Evolutionary conservation across 1,140 invertebrate species (phyloP).

Genomic region (Ips typographus): DNA sequence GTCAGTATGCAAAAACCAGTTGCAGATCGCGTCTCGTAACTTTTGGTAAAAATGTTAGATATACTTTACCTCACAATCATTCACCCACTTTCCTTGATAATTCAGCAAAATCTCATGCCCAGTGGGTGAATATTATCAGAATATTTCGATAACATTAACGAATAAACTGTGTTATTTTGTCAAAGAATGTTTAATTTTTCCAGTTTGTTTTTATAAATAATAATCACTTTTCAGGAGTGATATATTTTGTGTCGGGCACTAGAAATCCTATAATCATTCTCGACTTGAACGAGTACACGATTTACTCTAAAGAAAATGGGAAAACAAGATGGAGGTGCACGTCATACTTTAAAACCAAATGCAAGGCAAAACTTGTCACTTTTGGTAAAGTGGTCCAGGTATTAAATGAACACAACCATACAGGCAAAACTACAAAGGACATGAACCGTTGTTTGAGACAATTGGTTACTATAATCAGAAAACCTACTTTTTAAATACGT

Average conservation of each 20-base stretch:
- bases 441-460: conserved; percentile 29
- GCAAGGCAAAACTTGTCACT: conserved; percentile 40
- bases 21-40: conserved; percentile 40
- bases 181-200: conserved; percentile 12
- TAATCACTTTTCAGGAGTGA: conserved; percentile 25
- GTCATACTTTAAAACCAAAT: conserved; percentile 45
- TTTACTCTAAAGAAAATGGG: conserved; percentile 30
- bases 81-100: background rate
- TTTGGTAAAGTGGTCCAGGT: conserved; percentile 36
- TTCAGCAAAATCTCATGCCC: background rate
- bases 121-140: conserved; percentile 20
- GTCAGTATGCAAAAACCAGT: conserved; percentile 33
- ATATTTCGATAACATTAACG: background rate
- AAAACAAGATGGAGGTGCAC: conserved; percentile 35
- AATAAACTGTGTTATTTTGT: background rate
- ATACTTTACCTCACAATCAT: conserved; percentile 40
- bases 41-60: conserved; percentile 36
- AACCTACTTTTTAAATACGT: background rate
- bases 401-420: conserved; percentile 39
- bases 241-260: conserved; percentile 40
- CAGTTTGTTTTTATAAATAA: conserved; percentile 2
- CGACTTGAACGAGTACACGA: conserved; percentile 38
- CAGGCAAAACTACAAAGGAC: conserved; percentile 9
- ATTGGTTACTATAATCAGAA: conserved; percentile 32
- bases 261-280: conserved; percentile 43